phyloP scores from a whole-genome alignment of 1,140 invertebrate species.

The Aphelenchoides avenae region DNA sequence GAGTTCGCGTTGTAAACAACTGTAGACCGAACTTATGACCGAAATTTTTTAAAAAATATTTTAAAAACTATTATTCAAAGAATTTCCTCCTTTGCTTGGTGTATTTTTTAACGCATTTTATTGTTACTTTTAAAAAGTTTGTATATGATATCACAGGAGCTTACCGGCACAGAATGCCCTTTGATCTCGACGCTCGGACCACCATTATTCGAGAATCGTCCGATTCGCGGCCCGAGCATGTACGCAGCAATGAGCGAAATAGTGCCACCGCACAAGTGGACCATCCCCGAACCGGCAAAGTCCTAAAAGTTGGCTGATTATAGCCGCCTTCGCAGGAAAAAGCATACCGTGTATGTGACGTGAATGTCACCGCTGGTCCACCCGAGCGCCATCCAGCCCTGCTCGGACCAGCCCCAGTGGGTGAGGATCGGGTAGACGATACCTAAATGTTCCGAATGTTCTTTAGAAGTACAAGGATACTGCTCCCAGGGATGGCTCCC shows the following conservation, averaged over 20 bases:
- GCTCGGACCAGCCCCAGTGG: constrained; percentile 65
- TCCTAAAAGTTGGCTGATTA: constrained; percentile 8
- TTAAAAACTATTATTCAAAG: no score
- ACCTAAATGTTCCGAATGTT: constrained; percentile 13
- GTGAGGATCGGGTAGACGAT: constrained; percentile 65
- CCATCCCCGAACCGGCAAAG: constrained; percentile 53
- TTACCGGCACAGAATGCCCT: constrained; percentile 64
- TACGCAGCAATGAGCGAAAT: constrained; percentile 64
- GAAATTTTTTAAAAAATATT: no score
- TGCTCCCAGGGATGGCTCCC: no score
- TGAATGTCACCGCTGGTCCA: not conserved
- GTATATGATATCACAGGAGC: constrained; percentile 3
- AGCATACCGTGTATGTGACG: constrained; percentile 14
- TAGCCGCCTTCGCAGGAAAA: not conserved
- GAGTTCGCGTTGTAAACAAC: no score
- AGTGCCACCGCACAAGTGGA: constrained; percentile 64
- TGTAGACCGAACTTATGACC: no score
- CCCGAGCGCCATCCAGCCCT: constrained; percentile 17
- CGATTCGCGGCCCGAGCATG: constrained; percentile 63
- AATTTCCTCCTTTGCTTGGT: no score
- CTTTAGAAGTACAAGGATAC: not conserved
- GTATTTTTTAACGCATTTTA: no score
- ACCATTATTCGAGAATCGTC: constrained; percentile 48
- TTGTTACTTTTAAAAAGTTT: no score
- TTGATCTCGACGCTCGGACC: constrained; percentile 50